Conservation (phyloP, 2,113 vertebrate species). For the Gadus chalcogrammus region DNA sequence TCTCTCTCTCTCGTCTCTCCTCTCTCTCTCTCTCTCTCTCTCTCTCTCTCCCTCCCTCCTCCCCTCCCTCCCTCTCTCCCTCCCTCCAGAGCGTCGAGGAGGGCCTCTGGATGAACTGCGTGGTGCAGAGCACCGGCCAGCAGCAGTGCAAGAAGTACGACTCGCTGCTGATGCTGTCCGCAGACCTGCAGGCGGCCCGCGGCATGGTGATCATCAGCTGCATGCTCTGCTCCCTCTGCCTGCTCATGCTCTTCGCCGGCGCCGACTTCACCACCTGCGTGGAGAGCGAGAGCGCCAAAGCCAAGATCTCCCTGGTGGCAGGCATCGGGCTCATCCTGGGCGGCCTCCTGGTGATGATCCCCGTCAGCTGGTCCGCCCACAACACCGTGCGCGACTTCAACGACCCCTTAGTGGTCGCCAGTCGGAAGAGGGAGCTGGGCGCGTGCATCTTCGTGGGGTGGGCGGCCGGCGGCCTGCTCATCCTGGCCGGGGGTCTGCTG, state of each 20-base stretch:
- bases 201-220: conserved; percentile 74
- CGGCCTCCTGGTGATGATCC: conserved; percentile 69
- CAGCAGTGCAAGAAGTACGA: conserved; percentile 79
- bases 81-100: conserved; percentile 49
- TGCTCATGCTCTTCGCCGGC: conserved; percentile 69
- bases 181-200: conserved; percentile 71
- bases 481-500: conserved; percentile 71
- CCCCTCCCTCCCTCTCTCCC: too few relatives aligned
- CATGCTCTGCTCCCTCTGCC: conserved; percentile 55
- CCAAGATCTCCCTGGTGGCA: conserved; percentile 68
- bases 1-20: too few relatives aligned
- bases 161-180: conserved; percentile 62
- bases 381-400: conserved; percentile 60
- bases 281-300: conserved; percentile 66
- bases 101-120: conserved; percentile 76
- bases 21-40: too few relatives aligned
- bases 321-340: conserved; percentile 65
- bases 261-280: conserved; percentile 76
- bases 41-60: too few relatives aligned
- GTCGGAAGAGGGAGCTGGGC: conserved; percentile 67
- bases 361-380: conserved; percentile 74
- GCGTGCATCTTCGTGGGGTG: conserved; percentile 75
- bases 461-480: conserved; percentile 63
- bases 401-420: background rate
- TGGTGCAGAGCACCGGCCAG: conserved; percentile 79